A percentile compares a stretch with the other conserved stretches of the same genome.
Conservation (phyloP, 2,113 vertebrate species). For the Indicator indicator region DNA sequence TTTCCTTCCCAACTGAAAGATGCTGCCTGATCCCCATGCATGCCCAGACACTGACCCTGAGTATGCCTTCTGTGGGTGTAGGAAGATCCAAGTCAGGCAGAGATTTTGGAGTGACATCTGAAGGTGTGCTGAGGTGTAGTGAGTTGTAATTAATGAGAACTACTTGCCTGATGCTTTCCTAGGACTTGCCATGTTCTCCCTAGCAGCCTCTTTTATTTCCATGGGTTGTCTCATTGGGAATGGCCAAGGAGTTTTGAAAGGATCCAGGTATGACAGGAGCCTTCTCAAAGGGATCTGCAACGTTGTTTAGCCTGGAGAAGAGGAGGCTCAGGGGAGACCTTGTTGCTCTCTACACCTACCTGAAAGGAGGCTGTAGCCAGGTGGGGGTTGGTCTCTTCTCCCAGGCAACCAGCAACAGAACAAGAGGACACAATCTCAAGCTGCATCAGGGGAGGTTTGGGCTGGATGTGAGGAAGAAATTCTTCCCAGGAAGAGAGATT, state of each 20-base stretch:
- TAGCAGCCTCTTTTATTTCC: background rate
- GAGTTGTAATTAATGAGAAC: constrained; percentile 5
- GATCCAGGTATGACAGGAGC: background rate
- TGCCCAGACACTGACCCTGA: background rate
- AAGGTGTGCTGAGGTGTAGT: background rate
- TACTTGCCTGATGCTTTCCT: constrained; percentile 7
- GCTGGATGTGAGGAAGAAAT: no score
- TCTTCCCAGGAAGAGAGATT: no score
- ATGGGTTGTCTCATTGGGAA: background rate
- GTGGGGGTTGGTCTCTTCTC: no score
- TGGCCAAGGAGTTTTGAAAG: background rate
- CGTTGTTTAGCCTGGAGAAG: background rate
- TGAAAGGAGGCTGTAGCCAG: no score
- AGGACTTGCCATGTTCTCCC: background rate
- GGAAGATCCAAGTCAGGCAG: background rate
- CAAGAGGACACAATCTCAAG: no score
- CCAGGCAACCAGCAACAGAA: no score
- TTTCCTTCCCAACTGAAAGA: background rate
- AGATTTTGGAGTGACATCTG: background rate
- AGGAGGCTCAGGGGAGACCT: no score
- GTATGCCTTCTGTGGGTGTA: background rate
- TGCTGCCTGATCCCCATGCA: fast-evolving
- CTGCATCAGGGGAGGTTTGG: no score
- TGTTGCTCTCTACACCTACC: no score
- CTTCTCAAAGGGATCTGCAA: background rate